These are phyloP conservation scores for Papilio protenor DNA, from an alignment of 2,888 invertebrate species.

Conservation along the genomic window DNA sequence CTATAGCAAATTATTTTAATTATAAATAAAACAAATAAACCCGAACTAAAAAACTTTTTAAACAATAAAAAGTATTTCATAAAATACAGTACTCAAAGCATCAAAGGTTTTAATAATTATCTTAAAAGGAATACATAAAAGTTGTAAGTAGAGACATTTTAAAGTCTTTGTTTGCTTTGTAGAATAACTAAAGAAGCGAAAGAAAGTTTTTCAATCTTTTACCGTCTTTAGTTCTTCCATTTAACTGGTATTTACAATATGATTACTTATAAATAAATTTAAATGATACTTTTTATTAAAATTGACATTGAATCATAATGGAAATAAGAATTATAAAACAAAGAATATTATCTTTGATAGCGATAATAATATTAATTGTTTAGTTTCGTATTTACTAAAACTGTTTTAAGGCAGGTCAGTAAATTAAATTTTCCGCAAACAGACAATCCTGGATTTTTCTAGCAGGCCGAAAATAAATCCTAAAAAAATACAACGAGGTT, in stretches of 20 bases:
- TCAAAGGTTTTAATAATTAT: constrained; percentile 7
- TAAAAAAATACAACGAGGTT: background rate
- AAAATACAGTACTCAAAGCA: background rate
- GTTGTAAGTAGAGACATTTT: background rate
- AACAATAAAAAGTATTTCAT: background rate
- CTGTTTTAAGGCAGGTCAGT: background rate
- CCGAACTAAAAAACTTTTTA: background rate
- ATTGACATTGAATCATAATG: background rate
- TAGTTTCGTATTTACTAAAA: too few relatives aligned
- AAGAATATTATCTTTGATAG: background rate
- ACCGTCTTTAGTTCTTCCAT: background rate
- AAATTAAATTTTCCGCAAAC: background rate
- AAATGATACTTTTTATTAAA: background rate
- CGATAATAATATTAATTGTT: too few relatives aligned
- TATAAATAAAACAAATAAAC: background rate
- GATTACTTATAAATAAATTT: background rate
- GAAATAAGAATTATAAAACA: background rate
- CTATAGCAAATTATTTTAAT: too few relatives aligned
- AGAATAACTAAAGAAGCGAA: constrained; percentile 9
- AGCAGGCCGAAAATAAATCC: background rate
- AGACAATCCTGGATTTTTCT: background rate
- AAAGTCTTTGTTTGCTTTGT: constrained; percentile 16
- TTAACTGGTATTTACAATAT: background rate
- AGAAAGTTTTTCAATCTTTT: constrained; percentile 7
- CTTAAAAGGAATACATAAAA: background rate